These are phyloP conservation scores for Naso thynnoides DNA, from an alignment of 2,797 vertebrate genomes.

Conservation along the genomic window DNA sequence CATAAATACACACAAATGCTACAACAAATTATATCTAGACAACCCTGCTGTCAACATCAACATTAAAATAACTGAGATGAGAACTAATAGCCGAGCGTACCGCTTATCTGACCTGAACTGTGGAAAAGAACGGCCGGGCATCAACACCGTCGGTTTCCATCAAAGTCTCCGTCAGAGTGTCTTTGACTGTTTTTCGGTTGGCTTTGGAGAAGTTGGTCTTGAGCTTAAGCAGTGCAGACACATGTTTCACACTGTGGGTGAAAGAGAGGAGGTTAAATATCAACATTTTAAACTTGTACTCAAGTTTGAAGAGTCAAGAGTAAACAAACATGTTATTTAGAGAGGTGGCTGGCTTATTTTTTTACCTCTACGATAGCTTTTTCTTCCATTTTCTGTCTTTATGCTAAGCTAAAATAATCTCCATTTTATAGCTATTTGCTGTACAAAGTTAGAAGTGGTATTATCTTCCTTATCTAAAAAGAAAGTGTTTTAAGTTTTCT, in stretches of 20 bases:
- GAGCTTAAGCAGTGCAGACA: constrained; percentile 71
- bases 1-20: background rate
- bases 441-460: no score
- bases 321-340: background rate
- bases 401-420: background rate
- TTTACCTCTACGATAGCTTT: background rate
- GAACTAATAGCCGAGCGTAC: background rate
- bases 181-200: constrained; percentile 53
- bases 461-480: no score
- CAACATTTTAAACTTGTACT: background rate
- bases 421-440: no score
- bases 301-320: background rate
- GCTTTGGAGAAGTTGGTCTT: constrained; percentile 64
- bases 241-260: constrained; percentile 63
- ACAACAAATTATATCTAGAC: background rate
- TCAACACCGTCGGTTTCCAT: fast-evolving
- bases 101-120: constrained; percentile 43
- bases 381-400: no score
- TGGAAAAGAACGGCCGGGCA: constrained; percentile 73
- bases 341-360: no score
- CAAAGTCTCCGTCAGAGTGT: constrained; percentile 63
- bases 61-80: background rate
- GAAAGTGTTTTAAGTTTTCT: background rate
- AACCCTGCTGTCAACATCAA: background rate
- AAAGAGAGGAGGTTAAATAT: background rate